Base-by-base conservation (phyloP, 23 tunicate species). In the Botrylloides violaceus region DNA sequence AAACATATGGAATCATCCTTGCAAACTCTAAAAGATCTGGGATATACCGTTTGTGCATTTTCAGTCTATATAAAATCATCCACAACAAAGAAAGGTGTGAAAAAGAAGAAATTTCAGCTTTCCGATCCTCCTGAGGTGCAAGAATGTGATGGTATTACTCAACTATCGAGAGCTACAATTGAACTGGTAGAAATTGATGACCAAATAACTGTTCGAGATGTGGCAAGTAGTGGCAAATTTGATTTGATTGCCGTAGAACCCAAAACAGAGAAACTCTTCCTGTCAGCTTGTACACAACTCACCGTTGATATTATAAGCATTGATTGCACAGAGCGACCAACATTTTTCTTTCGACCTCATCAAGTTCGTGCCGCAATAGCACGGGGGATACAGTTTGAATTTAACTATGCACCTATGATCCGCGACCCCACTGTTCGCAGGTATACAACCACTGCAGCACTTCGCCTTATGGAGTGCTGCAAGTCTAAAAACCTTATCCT, bases 161-260 rank as follows among this genome's bases (percentile, higher is more conserved):
- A 87, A 61, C 55, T 66, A 4, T 39, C 79, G 22, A 61, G 95
- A 55, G 63, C 80, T 3, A 87, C 95, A 0, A 70, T 87, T 37
- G 95, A 87, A 56, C 48, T 87, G 61, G 62, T 25, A 2, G 83
- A 80, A 76, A 21, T 81, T 12, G 79, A 87, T 32, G 95, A 87
- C 47, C 71, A 81, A 32, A 65, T 59, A 9, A 81, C 84, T 79
- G 86, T 87, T 18, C 72, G 86, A 62, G 86, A 81, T 59, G 80
- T 74, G 3, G 25, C 76, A 12, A 66, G 39, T 9, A 0, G 22
- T 2, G 79, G 83, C 5, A 34, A 4, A 31, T 87, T 59, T 64
- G 95, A 87, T 36, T 27, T 87, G 59, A 76, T 87, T 26, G 95
- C 95, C 0, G 95, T 87, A 7, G 29, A 65, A 27, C 95, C 95